Evolutionary conservation across 2,888 invertebrate genomes (phyloP), one percentile per base, ranked within the genome.

Genomic region (Epinotia brunnichana): DNA sequence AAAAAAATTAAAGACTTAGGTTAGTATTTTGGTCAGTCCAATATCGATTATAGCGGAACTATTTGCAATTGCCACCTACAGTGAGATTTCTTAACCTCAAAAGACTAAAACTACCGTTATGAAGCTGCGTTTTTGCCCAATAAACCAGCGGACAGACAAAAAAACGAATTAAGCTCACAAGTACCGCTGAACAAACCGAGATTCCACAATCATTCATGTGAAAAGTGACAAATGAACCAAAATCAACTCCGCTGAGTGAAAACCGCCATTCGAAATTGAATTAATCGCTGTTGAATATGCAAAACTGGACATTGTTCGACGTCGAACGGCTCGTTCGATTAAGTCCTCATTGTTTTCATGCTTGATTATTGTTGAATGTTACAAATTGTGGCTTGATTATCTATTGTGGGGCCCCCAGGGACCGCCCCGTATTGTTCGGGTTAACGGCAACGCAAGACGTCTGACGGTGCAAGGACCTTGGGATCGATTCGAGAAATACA

Each of bases 221-320:
- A 82, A 90, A 87, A 85, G 83, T 86, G 85, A 87, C 89, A 91
- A 92, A 89, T 89, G 87, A 88, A 91, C 87, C 89, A 85, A 90
- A 91, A 90, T 90, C 87, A 87, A 87, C 86, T 82, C 81, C 69
- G 77, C 78, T 81, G 85, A 87, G 82, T 87, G 87, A 85, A 87
- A 87, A 86, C 88, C 87, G 80, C 85, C 85, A 82, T 84, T 87
- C 87, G 84, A 87, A 88, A 90, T 89, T 87, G 86, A 89, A 90
- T 92, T 91, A 90, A 89, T 87, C 82, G 82, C 79, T 84, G 84
- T 87, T 91, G 90, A 91, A 92, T 92, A 91, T 90, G 86, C 90
- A 90, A 86, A 87, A 83, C 83, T 81, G 84, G 84, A 83, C 86
- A 87, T 86, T 88, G 86, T 87, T 84, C 83, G 66, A 54, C 66